phyloP scores from a whole-genome alignment of 2,113 vertebrate species.

The Parotia lawesii region DNA sequence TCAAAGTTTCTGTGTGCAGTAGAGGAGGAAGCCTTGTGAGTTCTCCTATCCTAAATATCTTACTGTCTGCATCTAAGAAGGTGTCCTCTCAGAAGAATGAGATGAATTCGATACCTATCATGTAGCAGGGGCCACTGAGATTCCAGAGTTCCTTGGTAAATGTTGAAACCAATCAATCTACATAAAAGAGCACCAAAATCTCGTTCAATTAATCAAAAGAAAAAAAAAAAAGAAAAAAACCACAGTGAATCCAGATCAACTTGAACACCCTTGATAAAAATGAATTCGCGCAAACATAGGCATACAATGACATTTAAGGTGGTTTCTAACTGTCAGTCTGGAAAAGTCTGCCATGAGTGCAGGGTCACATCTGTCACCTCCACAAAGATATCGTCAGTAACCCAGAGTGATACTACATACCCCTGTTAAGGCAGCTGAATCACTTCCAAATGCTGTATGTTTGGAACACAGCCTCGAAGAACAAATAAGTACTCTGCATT shows the following conservation, averaged over 20 bases:
- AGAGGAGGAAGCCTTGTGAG: background rate
- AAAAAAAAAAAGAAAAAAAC: background rate
- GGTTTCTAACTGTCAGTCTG: background rate
- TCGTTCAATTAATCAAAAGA: background rate
- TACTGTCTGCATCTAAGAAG: background rate
- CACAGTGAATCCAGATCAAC: background rate
- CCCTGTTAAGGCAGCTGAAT: background rate
- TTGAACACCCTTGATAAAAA: background rate
- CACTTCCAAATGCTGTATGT: background rate
- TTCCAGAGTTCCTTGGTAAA: background rate
- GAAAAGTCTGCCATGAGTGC: background rate
- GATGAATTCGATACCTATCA: background rate
- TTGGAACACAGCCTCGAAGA: background rate
- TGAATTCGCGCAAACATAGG: background rate
- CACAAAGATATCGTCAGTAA: background rate
- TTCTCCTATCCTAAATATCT: background rate
- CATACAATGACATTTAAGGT: background rate
- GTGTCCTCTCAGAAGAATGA: background rate
- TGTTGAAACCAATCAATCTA: background rate
- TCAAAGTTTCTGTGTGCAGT: background rate
- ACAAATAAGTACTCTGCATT: background rate
- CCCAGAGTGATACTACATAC: background rate
- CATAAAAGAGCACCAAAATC: background rate
- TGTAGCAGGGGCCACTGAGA: background rate
- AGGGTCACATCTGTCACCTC: background rate